phyloP scores from a whole-genome alignment of 2,113 vertebrate genomes.

The Pseudorectes ferrugineus region DNA sequence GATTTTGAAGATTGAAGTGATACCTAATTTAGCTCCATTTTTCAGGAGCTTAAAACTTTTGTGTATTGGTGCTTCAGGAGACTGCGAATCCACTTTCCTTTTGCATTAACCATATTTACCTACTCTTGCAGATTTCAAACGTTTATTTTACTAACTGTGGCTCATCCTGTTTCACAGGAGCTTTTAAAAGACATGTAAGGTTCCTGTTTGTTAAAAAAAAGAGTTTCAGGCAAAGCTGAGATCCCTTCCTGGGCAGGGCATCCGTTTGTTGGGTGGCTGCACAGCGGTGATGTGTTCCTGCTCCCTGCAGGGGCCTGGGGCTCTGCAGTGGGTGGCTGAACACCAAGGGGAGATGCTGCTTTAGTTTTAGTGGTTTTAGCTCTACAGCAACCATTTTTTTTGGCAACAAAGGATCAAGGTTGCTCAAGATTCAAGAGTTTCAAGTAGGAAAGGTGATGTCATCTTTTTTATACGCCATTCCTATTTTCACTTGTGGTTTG shows the following conservation, averaged over 20 bases:
- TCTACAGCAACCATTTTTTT: background rate
- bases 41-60: background rate
- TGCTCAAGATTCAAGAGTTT: background rate
- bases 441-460: background rate
- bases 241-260: constrained; percentile 23
- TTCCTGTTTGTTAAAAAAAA: background rate
- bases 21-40: background rate
- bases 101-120: background rate
- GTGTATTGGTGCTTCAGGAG: background rate
- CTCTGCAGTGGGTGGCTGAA: background rate
- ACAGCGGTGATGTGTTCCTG: background rate
- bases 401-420: background rate
- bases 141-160: background rate
- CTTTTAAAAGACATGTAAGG: background rate
- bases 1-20: background rate
- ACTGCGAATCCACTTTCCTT: background rate
- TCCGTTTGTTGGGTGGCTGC: background rate
- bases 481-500: background rate
- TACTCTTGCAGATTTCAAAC: background rate
- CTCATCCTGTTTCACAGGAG: background rate
- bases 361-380: background rate
- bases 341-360: background rate
- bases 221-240: background rate
- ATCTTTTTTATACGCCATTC: background rate
- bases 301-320: background rate